Percentiles rank a stretch among this genome's conserved stretches.
phyloP scores from a whole-genome alignment of 2,888 invertebrate species.

The Homarus gammarus region DNA sequence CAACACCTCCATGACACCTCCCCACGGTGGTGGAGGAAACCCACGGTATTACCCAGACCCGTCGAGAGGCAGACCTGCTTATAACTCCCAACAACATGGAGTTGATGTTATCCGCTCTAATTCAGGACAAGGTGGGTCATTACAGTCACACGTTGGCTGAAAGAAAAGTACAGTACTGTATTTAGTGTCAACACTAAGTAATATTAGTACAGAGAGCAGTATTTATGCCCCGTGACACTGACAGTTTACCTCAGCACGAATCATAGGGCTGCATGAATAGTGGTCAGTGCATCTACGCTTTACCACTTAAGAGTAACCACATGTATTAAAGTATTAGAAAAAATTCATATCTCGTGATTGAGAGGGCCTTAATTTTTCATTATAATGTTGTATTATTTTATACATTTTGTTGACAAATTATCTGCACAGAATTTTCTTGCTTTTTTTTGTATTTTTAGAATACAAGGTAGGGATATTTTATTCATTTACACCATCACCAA shows the following conservation, averaged over 20 bases:
- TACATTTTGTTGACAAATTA: no score
- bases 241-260: not conserved
- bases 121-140: slow-evolving; percentile 75
- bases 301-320: not conserved
- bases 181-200: not conserved
- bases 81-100: slow-evolving; percentile 74
- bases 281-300: not conserved
- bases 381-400: no score
- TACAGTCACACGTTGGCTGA: slow-evolving; percentile 12
- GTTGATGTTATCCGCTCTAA: slow-evolving; percentile 76
- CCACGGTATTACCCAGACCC: slow-evolving; percentile 75
- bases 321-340: not conserved
- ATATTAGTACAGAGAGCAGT: not conserved
- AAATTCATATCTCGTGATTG: not conserved
- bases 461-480: no score
- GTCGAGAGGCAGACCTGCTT: slow-evolving; percentile 61
- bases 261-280: not conserved
- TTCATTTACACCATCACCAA: no score
- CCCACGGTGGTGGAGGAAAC: slow-evolving; percentile 61
- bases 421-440: no score
- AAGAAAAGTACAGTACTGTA: not conserved
- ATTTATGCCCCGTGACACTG: not conserved
- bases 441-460: no score
- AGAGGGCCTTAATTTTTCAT: no score
- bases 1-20: slow-evolving; percentile 60